Evolutionary conservation across 2,888 invertebrate species (phyloP), one percentile per base, ranked within the genome.

Genomic region (Tenthredo notha): DNA sequence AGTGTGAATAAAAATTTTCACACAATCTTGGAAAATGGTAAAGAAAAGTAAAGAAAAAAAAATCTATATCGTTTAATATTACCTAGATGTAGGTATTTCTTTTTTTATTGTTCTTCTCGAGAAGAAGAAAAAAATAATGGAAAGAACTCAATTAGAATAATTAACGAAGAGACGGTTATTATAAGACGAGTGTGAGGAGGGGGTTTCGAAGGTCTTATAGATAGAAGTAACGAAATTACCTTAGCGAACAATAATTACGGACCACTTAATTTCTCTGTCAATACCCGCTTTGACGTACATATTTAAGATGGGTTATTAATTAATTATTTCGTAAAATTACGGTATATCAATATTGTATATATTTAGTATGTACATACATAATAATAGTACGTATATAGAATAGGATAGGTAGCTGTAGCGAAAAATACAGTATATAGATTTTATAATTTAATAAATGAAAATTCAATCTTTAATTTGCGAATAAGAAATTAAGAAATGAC

Each of bases 181-280:
- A n/a, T 10, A n/a, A 2, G 25, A 25, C 9, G 10, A 61, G n/a
- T 10, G 2, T 1, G 1, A 33, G 1, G 2, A 2, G 33, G 9
- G 33, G 33, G 37, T 6, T 33, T 37, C 5, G 50, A 50, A 18
- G 18, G n/a, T 33, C 37, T 37, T 70, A 2, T 10, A 25, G 4
- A 15, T 5, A 37, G 70, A 33, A 70, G 70, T 70, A 70, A 70
- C 70, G 70, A 70, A 70, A 70, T 70, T 70, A 70, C 70, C 10
- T 50, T 18, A 2, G 25, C 70, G 18, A 18, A n/a, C 33, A 70
- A 70, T 29, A 61, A 61, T 70, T 70, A 70, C 70, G 70, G 70
- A n/a, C 33, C 37, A 70, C 70, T 33, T 70, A 70, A 70, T 6
- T 70, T 70, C n/a, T 37, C 70, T n/a, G 70, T 70, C 70, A 70